A percentile compares a stretch with the other conserved stretches of the same genome.
phyloP scores from a whole-genome alignment of 2,888 invertebrate genomes.

The Andrena dorsata region DNA sequence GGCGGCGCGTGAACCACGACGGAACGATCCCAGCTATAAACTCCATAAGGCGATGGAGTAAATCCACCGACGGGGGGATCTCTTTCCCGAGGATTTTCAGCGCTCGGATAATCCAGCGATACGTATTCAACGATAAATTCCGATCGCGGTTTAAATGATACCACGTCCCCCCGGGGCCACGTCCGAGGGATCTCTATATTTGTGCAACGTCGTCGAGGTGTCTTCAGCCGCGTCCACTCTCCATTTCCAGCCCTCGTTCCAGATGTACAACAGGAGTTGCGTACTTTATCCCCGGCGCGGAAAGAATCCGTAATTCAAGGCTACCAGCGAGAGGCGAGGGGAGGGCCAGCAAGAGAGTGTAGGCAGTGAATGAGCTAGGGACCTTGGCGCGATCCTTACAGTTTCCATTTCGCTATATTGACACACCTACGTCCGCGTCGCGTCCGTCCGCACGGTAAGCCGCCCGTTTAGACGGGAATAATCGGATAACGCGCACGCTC shows the following conservation, averaged over 20 bases:
- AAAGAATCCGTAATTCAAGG: slow-evolving; percentile 68
- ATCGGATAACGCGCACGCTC: slow-evolving; percentile 63
- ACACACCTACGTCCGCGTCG: slow-evolving; percentile 64
- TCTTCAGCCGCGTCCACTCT: slow-evolving; percentile 27
- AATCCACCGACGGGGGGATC: neutral
- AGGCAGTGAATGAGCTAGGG: slow-evolving; percentile 57
- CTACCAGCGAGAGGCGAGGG: slow-evolving; percentile 34
- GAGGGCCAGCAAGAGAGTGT: slow-evolving; percentile 49
- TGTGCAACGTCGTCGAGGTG: slow-evolving; percentile 35
- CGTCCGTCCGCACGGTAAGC: slow-evolving; percentile 49
- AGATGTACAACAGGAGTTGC: slow-evolving; percentile 64
- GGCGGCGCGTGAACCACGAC: neutral
- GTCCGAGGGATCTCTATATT: slow-evolving; percentile 42
- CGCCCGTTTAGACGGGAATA: slow-evolving; percentile 57
- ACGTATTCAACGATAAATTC: slow-evolving; percentile 47
- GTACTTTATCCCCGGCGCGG: slow-evolving; percentile 66
- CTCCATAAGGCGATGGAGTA: neutral
- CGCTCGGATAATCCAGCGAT: slow-evolving; percentile 41
- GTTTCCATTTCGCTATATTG: slow-evolving; percentile 55
- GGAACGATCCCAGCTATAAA: slow-evolving; percentile 11
- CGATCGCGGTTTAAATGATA: slow-evolving; percentile 6
- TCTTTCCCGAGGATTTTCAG: slow-evolving; percentile 28
- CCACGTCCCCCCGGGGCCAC: neutral
- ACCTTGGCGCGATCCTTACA: slow-evolving; percentile 61
- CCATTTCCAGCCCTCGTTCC: slow-evolving; percentile 63